Evolutionary conservation across 64 coral and sea anemone genomes (phyloP), one percentile per base, ranked within the genome.

Genomic region (Montipora cactus): DNA sequence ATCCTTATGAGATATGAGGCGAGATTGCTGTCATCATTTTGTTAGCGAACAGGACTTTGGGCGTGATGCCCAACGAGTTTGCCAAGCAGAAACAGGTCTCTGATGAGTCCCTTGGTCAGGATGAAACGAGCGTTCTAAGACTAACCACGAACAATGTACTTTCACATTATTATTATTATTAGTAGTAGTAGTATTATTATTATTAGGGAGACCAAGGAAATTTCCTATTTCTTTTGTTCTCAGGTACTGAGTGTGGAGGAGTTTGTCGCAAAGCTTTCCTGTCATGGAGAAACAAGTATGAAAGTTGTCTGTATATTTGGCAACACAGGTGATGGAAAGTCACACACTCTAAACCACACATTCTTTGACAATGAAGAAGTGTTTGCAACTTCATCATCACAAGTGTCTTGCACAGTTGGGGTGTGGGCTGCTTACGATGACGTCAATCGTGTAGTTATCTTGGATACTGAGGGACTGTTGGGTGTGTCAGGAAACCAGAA

Each of bases 251-350:
- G 81, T 78, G 74, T 81, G 6, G 89, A 99, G 8, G 92, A 99
- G 69, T 94, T 99, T 57, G 72, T 90, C 5, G 44, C 87, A 52
- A 94, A 74, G 78, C 89, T 99, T 28, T 75, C 57, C 8, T 94
- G 83, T 18, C 28, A 67, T 20, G 98, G 89, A 44, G 83, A 96
- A 67, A 61, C 92, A 21, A 89, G 78, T 59, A 81, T 89, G 84
- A 99, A 96, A 91, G 93, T 99, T 18, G 92, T 99, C 44, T 99
- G 95, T 4, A 99, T 99, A 94, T 99, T 99, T 99, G 98, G 98
- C 5, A 99, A 99, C 15, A 99, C 98, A 53, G 98, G 98, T 77
- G 98, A 99, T 96, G 98, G 98, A 44, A 99, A 99, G 46, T 99
- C 98, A 19, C 87, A 99, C 68, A 99, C 98, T n/a, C 22, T 99